Percentiles rank a stretch among this genome's conserved stretches.
These are phyloP conservation scores for Solenopsis invicta DNA, from an alignment of 1,140 invertebrate species.

Conservation along the genomic window DNA sequence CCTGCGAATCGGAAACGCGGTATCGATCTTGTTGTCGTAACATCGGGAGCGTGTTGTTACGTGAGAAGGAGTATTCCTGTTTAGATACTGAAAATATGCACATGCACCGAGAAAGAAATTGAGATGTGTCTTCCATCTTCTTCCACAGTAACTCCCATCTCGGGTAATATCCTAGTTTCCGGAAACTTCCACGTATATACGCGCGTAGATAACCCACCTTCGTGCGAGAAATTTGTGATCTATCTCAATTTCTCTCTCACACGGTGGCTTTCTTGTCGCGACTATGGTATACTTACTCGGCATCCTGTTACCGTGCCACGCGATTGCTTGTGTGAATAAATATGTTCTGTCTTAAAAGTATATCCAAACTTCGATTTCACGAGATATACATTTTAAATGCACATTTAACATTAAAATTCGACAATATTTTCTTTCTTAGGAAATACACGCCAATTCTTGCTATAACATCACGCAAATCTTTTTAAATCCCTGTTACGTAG, in stretches of 20 bases:
- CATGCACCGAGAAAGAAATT: constrained; percentile 48
- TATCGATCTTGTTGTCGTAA: constrained; percentile 32
- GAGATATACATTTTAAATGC: constrained; percentile 1
- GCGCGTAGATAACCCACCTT: constrained; percentile 47
- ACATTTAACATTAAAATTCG: background rate
- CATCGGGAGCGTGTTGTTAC: constrained; percentile 21
- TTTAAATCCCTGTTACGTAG: background rate
- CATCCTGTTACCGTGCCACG: constrained; percentile 10
- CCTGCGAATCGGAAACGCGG: constrained; percentile 12
- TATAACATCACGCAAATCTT: too few species aligned
- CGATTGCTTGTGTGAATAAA: constrained; percentile 8
- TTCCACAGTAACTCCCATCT: constrained; percentile 40
- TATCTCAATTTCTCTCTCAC: constrained; percentile 51
- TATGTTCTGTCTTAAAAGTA: constrained; percentile 25
- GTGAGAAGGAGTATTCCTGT: background rate
- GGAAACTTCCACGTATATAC: constrained; percentile 43
- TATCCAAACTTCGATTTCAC: background rate
- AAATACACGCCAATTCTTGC: background rate
- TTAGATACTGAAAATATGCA: constrained; percentile 52
- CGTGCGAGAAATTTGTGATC: constrained; percentile 53
- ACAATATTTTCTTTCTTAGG: background rate
- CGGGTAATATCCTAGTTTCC: constrained; percentile 59
- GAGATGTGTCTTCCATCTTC: constrained; percentile 64
- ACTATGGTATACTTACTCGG: background rate
- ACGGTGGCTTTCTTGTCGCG: constrained; percentile 36